These are phyloP conservation scores for Notolepis coatsorum DNA, from an alignment of 2,797 vertebrate genomes.

Conservation along the genomic window DNA sequence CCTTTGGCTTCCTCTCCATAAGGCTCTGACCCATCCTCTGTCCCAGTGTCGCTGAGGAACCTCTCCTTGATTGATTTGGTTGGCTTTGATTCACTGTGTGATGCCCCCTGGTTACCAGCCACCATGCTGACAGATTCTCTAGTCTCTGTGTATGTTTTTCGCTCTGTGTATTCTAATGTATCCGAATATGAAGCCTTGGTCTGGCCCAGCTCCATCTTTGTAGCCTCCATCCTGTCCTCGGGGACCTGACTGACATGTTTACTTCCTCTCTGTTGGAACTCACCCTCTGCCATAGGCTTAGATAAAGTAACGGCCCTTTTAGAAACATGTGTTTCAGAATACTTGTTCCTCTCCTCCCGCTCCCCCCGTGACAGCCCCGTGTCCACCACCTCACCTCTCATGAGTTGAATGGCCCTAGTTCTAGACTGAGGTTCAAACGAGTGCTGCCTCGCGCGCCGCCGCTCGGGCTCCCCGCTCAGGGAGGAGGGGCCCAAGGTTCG, in stretches of 20 bases:
- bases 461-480: conserved; percentile 34
- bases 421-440: conserved; percentile 79
- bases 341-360: neutral
- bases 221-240: conserved; percentile 27
- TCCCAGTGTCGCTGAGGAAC: conserved; percentile 37
- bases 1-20: conserved; percentile 31
- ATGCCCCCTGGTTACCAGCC: conserved; percentile 21
- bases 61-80: conserved; percentile 45
- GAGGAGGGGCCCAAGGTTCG: conserved; percentile 52
- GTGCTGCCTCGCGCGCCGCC: conserved; percentile 65
- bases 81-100: conserved; percentile 37
- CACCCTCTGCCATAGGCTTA: conserved; percentile 31
- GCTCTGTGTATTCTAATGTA: no score
- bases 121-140: conserved; percentile 22
- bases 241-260: conserved; percentile 22
- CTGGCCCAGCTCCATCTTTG: conserved; percentile 35
- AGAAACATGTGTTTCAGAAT: conserved; percentile 29
- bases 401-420: conserved; percentile 73
- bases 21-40: conserved; percentile 11
- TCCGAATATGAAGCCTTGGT: conserved; percentile 51
- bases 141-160: conserved; percentile 36
- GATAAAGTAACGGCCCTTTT: conserved; percentile 16
- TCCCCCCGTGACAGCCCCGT: conserved; percentile 19
- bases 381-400: conserved; percentile 76
- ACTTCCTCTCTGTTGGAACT: conserved; percentile 26